phyloP scores from a whole-genome alignment of 2,888 invertebrate species.

The Eristalinus sepulchralis region DNA sequence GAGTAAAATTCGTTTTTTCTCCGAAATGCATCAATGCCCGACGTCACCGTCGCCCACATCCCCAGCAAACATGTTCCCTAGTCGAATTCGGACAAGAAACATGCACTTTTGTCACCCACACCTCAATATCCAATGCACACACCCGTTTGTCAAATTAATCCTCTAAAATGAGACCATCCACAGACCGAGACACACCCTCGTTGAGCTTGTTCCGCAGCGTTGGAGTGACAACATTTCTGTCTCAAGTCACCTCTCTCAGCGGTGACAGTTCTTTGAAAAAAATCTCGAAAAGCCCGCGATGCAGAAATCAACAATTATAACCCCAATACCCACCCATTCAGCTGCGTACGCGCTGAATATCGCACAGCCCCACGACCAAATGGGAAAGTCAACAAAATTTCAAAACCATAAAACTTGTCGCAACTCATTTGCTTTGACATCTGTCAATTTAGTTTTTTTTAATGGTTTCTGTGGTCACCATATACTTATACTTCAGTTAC shows the following conservation, averaged over 20 bases:
- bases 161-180: too few relatives aligned
- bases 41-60: too few relatives aligned
- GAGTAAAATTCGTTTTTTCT: too few relatives aligned
- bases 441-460: constrained; percentile 23
- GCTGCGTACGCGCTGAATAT: neutral
- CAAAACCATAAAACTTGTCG: constrained; percentile 36
- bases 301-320: neutral
- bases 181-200: neutral
- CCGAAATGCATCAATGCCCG: too few relatives aligned
- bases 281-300: neutral
- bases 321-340: neutral
- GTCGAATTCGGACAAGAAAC: too few relatives aligned
- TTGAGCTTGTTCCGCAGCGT: neutral
- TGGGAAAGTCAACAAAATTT: constrained; percentile 4
- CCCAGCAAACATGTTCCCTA: too few relatives aligned
- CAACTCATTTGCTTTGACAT: constrained; percentile 34
- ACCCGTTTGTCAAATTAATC: too few relatives aligned
- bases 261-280: neutral
- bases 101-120: too few relatives aligned
- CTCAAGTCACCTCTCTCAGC: neutral
- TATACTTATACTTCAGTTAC: constrained; percentile 8
- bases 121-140: too few relatives aligned
- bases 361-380: constrained; percentile 4
- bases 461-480: constrained; percentile 42
- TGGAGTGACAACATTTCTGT: neutral